phyloP scores from a whole-genome alignment of 2,797 vertebrate genomes.

The Phalloptychus januarius region DNA sequence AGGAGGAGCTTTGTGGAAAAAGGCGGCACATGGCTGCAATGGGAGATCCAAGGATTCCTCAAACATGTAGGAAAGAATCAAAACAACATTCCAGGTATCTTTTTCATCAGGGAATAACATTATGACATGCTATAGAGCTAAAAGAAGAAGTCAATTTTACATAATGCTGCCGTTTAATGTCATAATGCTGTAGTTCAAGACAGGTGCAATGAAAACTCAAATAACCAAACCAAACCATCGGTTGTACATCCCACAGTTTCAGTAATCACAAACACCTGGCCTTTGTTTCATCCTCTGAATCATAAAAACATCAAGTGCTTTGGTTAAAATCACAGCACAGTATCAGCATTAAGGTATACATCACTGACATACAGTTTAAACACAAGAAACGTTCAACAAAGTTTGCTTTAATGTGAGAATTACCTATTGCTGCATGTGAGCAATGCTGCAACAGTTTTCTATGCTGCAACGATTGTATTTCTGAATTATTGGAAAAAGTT shows the following conservation, averaged over 20 bases:
- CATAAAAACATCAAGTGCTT: background rate
- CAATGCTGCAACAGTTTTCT: background rate
- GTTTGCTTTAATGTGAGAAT: background rate
- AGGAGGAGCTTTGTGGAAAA: no score
- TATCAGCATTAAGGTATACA: background rate
- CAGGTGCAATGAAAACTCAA: background rate
- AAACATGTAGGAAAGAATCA: no score
- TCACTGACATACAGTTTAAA: background rate
- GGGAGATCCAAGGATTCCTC: no score
- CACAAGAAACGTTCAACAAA: background rate
- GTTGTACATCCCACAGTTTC: background rate
- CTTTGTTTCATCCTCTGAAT: background rate
- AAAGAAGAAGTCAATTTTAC: no score
- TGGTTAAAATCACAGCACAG: background rate
- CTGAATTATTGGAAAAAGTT: background rate
- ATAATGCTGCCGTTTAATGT: background rate
- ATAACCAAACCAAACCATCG: background rate
- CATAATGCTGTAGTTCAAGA: background rate
- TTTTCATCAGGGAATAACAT: no score
- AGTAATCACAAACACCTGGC: background rate
- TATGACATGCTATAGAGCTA: no score
- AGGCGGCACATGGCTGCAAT: no score
- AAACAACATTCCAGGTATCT: no score
- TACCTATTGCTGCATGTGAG: background rate
- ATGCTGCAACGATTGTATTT: background rate